Evolutionary conservation across 2,797 vertebrate species (phyloP).

Genomic region (Ceyx erithaca): DNA sequence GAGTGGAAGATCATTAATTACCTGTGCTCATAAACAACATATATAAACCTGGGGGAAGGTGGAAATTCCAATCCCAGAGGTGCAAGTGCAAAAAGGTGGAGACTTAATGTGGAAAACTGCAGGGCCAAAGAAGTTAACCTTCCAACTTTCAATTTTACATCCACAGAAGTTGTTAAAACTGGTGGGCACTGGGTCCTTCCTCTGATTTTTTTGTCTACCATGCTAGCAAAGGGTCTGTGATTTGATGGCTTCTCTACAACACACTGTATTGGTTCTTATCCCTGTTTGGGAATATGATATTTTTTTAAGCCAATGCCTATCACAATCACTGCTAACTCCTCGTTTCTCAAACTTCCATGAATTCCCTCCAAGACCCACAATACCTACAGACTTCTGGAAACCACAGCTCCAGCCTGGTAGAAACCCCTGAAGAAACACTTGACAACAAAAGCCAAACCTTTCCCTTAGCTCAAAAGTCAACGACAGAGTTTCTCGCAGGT

Average conservation of each 20-base stretch:
- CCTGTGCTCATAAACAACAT: neutral
- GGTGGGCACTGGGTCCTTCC: neutral
- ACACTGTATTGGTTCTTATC: neutral
- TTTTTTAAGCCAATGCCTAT: neutral
- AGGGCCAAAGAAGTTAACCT: neutral
- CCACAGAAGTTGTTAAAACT: neutral
- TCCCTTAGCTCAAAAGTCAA: neutral
- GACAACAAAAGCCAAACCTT: neutral
- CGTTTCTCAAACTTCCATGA: neutral
- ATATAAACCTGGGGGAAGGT: neutral
- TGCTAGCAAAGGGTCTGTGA: neutral
- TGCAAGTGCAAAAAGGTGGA: neutral
- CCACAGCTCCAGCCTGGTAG: neutral
- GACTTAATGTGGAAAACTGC: neutral
- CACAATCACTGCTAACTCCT: neutral
- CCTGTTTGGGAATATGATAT: neutral
- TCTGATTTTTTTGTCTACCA: neutral
- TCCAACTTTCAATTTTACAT: neutral
- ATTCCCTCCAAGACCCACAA: neutral
- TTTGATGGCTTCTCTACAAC: neutral
- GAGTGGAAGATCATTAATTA: neutral
- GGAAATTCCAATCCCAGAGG: neutral
- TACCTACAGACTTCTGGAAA: neutral
- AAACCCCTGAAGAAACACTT: neutral
- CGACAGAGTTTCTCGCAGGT: rapidly evolving